phyloP scores from a whole-genome alignment of 2,113 vertebrate genomes.

The Tachysurus vachellii region DNA sequence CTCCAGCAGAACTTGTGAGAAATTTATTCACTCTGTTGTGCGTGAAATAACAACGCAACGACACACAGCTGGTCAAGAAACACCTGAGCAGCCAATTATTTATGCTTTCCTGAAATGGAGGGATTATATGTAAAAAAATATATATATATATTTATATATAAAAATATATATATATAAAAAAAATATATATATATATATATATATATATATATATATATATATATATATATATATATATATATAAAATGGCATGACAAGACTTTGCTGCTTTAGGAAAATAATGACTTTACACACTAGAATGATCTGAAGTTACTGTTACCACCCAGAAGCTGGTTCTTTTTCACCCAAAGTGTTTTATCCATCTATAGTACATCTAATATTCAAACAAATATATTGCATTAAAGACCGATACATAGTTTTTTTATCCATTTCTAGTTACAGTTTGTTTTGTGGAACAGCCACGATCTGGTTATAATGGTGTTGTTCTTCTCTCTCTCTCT shows the following conservation, averaged over 20 bases:
- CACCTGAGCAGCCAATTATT: slow-evolving; percentile 31
- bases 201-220: too few species aligned
- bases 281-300: background rate
- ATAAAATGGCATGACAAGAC: background rate
- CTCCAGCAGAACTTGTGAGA: background rate
- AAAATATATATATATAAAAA: too few species aligned
- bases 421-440: background rate
- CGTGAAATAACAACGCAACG: background rate
- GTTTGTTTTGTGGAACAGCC: background rate
- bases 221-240: too few species aligned
- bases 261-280: background rate
- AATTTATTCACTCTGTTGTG: slow-evolving; percentile 16
- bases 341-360: background rate
- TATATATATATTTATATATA: too few species aligned
- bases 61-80: slow-evolving; percentile 32
- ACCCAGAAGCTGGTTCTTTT: background rate
- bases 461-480: background rate
- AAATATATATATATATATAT: too few species aligned
- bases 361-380: background rate
- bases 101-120: background rate
- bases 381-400: background rate
- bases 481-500: background rate
- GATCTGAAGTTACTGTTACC: background rate
- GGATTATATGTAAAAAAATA: background rate
- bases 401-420: background rate